Conservation (phyloP, 2,888 invertebrate genomes). For the Agrenia bidenticulata region DNA sequence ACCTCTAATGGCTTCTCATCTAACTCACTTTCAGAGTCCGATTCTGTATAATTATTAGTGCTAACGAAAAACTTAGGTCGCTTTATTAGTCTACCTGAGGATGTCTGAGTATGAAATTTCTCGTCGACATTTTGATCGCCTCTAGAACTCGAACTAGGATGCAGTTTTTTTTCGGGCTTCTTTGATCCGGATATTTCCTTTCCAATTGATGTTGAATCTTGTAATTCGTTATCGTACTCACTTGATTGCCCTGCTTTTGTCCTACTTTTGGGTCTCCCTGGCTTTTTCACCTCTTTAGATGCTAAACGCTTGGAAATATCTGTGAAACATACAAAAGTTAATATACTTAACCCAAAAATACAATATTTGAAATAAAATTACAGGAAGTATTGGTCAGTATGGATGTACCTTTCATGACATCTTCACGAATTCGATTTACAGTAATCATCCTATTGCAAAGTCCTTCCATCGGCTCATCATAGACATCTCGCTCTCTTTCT, state of each 20-base stretch:
- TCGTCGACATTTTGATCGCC: not conserved
- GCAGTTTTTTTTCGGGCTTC: no score
- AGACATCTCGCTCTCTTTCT: not conserved
- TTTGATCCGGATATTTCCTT: no score
- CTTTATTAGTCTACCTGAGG: slow-evolving; percentile 32
- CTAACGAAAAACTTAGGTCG: slow-evolving; percentile 15
- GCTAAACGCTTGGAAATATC: no score
- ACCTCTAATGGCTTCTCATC: slow-evolving; percentile 2
- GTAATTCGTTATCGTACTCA: no score
- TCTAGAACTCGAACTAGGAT: not conserved
- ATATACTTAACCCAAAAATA: no score
- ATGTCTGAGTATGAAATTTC: slow-evolving; percentile 16
- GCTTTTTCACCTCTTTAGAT: no score
- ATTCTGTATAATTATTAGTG: not conserved
- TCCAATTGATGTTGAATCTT: no score
- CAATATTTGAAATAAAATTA: no score
- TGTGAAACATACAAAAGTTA: no score
- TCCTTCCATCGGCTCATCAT: slow-evolving; percentile 14
- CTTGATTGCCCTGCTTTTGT: no score
- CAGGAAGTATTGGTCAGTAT: no score
- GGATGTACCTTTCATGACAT: slow-evolving; percentile 30
- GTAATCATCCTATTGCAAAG: slow-evolving; percentile 12
- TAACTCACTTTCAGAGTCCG: not conserved
- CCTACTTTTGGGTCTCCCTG: no score
- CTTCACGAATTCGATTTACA: slow-evolving; percentile 27